Base-by-base conservation (phyloP, 2,888 invertebrate species). In the Tribolium freemani region DNA sequence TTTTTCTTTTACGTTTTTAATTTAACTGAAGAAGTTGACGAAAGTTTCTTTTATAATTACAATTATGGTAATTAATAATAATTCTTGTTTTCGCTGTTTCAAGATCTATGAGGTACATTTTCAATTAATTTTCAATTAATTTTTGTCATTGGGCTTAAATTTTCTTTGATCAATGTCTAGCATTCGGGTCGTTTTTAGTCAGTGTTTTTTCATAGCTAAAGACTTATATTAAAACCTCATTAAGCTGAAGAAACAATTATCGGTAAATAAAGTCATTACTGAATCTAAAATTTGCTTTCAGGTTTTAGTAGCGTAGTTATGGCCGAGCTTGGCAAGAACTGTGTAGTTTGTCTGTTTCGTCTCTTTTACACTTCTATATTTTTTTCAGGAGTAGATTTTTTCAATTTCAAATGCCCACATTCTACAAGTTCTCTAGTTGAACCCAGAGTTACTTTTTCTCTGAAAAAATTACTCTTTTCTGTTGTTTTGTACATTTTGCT, bases 361-460 rank as follows among this genome's bases (percentile, higher is more conserved):
- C 9, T 61, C 6, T 48, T 61, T 11, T 26, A 48, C 50, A 61
- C 31, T 9, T 46, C n/a, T 9, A 1, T 13, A 6, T 9, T 38
- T 13, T 51, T 63, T 5, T 63, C 63, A 6, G 63, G 63, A 9
- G 13, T 51, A 5, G 31, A 13, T 2, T 51, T 50, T 46, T 20
- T 63, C 16, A 16, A 30, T 51, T 63, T 46, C 16, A 11, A 63
- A 13, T 63, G 63, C 31, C 20, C 26, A 3, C 50, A 63, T 51
- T 51, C 38, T 9, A 26, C 48, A 26, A 1, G 1, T 8, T 5
- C 21, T 20, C 11, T 11, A n/a, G 26, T 26, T 5, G 16, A 8
- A 20, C 10, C 38, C 38, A 38, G 5, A 38, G 38, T 38, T 46
- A n/a, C 5, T 0, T 46, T 61, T 21, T 48, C 48, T 10, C 3